phyloP scores from a whole-genome alignment of 2,113 vertebrate species.

The Numenius arquata region DNA sequence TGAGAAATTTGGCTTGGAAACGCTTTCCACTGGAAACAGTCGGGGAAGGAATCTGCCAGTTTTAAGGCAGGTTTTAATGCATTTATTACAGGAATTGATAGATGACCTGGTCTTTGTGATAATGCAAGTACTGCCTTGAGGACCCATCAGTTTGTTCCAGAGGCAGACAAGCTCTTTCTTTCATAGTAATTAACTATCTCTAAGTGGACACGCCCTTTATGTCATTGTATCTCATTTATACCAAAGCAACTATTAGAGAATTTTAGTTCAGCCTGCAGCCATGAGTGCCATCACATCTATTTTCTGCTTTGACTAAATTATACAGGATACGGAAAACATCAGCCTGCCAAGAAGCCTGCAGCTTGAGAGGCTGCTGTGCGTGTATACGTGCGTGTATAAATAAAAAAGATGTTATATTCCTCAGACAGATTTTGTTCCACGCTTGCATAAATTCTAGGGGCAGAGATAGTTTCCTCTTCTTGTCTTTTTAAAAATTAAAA shows the following conservation, averaged over 20 bases:
- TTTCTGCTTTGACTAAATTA: conserved; percentile 22
- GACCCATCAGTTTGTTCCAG: not conserved
- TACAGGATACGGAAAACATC: not conserved
- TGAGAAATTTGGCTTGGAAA: not conserved
- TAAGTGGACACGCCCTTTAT: not conserved
- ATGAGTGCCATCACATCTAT: not conserved
- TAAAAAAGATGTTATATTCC: not conserved
- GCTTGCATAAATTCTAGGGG: not conserved
- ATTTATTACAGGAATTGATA: not conserved
- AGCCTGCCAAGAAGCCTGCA: conserved; percentile 22
- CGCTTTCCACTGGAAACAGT: not conserved
- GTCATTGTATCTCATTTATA: conserved; percentile 18
- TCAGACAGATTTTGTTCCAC: not conserved
- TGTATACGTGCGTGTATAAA: not conserved
- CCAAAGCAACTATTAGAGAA: not conserved
- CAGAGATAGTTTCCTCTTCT: not conserved
- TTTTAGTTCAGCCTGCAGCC: conserved; percentile 14
- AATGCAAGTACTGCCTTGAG: not conserved
- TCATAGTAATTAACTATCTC: conserved; percentile 16
- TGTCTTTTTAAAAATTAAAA: not conserved
- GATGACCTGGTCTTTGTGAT: not conserved
- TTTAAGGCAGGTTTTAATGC: not conserved
- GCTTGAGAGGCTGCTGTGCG: not conserved
- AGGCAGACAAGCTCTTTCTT: not conserved
- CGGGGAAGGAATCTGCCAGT: not conserved